Percentiles rank a stretch among this genome's conserved stretches.
Evolutionary conservation across 2,888 invertebrate species (phyloP).

Genomic region (Macaria liturata): DNA sequence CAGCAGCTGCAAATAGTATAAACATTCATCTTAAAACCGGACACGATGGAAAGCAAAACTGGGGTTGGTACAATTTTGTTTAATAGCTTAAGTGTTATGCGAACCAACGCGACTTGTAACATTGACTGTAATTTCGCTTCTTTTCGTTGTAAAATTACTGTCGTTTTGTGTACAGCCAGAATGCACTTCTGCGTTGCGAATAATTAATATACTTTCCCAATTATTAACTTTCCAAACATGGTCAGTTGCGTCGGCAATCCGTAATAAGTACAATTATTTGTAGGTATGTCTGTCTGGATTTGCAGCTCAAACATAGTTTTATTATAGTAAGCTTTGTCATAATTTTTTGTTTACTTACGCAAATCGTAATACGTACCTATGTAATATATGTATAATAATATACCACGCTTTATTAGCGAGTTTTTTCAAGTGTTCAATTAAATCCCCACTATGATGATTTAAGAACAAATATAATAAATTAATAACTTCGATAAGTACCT

Average conservation of each 20-base stretch:
- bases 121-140: constrained; percentile 18
- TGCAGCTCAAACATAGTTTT: too few species aligned
- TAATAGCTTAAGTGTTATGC: constrained; percentile 20
- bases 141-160: neutral
- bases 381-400: too few species aligned
- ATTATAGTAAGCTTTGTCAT: too few species aligned
- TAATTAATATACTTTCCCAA: neutral
- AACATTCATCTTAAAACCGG: constrained; percentile 22
- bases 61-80: constrained; percentile 49
- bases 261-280: neutral
- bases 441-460: too few species aligned
- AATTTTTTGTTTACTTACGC: too few species aligned
- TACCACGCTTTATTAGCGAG: too few species aligned
- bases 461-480: too few species aligned
- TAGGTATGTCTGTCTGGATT: neutral
- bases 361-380: too few species aligned
- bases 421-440: too few species aligned
- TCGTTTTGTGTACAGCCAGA: constrained; percentile 2
- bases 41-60: constrained; percentile 51
- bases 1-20: constrained; percentile 29
- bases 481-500: too few species aligned
- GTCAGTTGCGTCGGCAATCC: too few species aligned
- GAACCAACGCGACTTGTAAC: constrained; percentile 34
- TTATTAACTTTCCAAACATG: neutral
- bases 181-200: neutral